Percentiles rank a stretch among this genome's conserved stretches.
Conservation (phyloP, 2,113 vertebrate genomes). For the Chamaea fasciata region DNA sequence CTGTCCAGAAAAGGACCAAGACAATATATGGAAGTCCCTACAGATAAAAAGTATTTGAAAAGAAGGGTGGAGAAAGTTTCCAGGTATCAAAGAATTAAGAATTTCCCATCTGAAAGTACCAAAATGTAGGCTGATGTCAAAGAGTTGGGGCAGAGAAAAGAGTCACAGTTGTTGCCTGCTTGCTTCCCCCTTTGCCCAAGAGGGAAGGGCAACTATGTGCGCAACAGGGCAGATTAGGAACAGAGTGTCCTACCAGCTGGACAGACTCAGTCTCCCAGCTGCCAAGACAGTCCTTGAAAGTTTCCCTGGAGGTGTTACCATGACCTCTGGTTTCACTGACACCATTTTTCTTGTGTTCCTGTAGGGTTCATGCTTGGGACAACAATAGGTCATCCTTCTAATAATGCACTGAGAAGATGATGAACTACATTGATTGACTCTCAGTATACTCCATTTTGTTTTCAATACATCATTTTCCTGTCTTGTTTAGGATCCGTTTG, state of each 20-base stretch:
- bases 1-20: background rate
- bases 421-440: background rate
- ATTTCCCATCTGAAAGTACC: background rate
- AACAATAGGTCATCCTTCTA: background rate
- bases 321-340: background rate
- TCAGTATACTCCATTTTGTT: background rate
- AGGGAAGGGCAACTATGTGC: background rate
- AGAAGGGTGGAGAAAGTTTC: background rate
- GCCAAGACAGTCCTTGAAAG: background rate
- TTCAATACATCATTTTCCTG: background rate
- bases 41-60: background rate
- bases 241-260: background rate
- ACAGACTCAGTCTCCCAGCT: background rate
- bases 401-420: background rate
- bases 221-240: background rate
- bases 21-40: background rate
- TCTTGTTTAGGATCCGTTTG: background rate
- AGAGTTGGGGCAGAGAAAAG: background rate
- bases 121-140: background rate
- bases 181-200: background rate
- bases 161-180: background rate
- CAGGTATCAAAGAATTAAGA: background rate
- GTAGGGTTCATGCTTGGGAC: background rate
- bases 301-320: background rate
- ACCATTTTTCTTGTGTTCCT: background rate